phyloP scores from a whole-genome alignment of 2,888 invertebrate genomes.

The Galerucella pusilla region DNA sequence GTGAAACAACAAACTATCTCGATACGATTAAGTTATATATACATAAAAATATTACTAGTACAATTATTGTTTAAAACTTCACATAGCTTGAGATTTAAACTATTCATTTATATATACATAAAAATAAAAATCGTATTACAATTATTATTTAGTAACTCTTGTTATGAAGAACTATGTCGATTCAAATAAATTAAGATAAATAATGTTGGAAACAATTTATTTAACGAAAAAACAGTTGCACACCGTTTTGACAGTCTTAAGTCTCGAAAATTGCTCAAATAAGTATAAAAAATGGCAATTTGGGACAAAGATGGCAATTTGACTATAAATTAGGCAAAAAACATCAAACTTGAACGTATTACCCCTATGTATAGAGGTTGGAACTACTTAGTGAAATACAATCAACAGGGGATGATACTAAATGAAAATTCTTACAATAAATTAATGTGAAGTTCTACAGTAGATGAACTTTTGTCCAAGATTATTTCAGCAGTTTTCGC shows the following conservation, averaged over 20 bases:
- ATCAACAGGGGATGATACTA: too few species aligned
- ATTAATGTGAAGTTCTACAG: too few species aligned
- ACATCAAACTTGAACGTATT: too few species aligned
- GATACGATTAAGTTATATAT: slow-evolving; percentile 19
- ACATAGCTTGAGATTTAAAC: slow-evolving; percentile 20
- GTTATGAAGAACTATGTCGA: slow-evolving; percentile 17
- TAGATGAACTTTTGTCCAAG: too few species aligned
- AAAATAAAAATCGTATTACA: slow-evolving; percentile 35
- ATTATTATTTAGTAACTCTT: slow-evolving; percentile 21
- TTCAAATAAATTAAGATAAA: slow-evolving; percentile 34
- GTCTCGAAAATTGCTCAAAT: background rate
- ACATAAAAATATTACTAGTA: slow-evolving; percentile 26
- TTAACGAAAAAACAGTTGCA: background rate
- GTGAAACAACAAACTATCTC: background rate
- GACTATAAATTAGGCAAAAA: too few species aligned
- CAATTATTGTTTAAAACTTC: slow-evolving; percentile 28
- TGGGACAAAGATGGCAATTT: too few species aligned
- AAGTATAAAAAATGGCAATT: background rate
- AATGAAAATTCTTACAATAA: too few species aligned
- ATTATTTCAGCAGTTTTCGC: too few species aligned
- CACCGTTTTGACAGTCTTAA: background rate
- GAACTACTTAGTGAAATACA: too few species aligned
- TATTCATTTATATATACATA: slow-evolving; percentile 33
- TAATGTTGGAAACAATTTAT: slow-evolving; percentile 38
- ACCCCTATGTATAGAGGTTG: too few species aligned